phyloP scores from a whole-genome alignment of 2,888 invertebrate species.

The Drosophila affinis region DNA sequence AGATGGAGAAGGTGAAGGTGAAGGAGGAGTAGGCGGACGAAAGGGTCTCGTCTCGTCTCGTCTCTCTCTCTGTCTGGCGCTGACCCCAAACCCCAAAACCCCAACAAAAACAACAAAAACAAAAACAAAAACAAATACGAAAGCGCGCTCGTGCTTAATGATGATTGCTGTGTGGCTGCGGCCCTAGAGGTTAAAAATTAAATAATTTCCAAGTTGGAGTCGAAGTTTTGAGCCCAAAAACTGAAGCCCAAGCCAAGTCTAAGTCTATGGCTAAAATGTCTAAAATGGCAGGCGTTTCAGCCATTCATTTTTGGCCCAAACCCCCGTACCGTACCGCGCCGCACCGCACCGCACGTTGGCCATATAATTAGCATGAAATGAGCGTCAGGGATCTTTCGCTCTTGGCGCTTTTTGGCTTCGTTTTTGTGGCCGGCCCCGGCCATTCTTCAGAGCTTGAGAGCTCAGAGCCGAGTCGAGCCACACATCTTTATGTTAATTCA shows the following conservation, averaged over 20 bases:
- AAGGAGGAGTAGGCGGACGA: slow-evolving; percentile 26
- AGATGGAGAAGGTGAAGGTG: slow-evolving; percentile 20
- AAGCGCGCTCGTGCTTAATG: slow-evolving; percentile 72
- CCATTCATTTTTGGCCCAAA: slow-evolving; percentile 62
- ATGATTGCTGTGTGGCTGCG: slow-evolving; percentile 71
- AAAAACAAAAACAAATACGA: slow-evolving; percentile 14
- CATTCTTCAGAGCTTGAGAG: slow-evolving; percentile 66
- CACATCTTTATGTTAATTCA: slow-evolving; percentile 53
- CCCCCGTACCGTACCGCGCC: slow-evolving; percentile 35
- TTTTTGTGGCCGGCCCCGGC: slow-evolving; percentile 60
- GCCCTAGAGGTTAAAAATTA: slow-evolving; percentile 80
- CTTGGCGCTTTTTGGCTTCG: slow-evolving; percentile 21
- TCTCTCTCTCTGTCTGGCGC: slow-evolving; percentile 59
- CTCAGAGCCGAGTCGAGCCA: background rate
- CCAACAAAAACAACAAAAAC: slow-evolving; percentile 1
- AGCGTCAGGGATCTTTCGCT: slow-evolving; percentile 62
- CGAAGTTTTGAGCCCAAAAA: no score
- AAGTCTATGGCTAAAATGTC: slow-evolving; percentile 29
- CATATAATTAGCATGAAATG: slow-evolving; percentile 81
- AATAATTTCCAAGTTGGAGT: slow-evolving; percentile 68
- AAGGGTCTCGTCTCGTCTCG: background rate
- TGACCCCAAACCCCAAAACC: slow-evolving; percentile 68
- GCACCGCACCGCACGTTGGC: no score
- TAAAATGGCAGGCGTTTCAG: slow-evolving; percentile 76
- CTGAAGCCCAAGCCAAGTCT: slow-evolving; percentile 24